Evolutionary conservation across 1,140 invertebrate genomes (phyloP).

Genomic region (Leptopilina boulardi): DNA sequence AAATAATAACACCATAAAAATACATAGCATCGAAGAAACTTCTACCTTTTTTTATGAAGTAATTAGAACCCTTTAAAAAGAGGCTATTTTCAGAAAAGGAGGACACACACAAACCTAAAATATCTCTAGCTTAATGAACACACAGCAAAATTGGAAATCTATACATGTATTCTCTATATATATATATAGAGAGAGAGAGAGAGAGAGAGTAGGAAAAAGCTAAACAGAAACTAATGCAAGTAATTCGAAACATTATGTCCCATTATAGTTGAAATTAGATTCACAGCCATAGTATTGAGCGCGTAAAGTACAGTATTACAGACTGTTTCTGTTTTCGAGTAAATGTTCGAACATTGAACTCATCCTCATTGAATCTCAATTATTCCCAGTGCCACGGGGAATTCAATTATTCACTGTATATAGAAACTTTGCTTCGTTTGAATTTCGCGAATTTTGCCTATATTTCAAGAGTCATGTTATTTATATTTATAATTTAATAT

Average conservation of each 20-base stretch:
- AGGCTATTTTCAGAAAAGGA: too few species aligned
- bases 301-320: neutral
- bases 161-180: neutral
- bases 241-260: conserved; percentile 8
- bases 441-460: neutral
- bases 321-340: conserved; percentile 6
- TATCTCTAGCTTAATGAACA: too few species aligned
- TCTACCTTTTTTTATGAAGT: too few species aligned
- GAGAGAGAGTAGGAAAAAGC: conserved; percentile 1
- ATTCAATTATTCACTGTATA: conserved; percentile 12
- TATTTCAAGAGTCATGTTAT: neutral
- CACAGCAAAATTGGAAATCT: too few species aligned
- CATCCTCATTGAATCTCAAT: conserved; percentile 28
- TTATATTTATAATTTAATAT: neutral
- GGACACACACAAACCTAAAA: too few species aligned
- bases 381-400: neutral
- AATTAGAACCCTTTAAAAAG: too few species aligned
- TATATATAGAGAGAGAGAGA: too few species aligned
- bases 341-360: conserved; percentile 30
- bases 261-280: conserved; percentile 1
- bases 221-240: neutral
- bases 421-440: conserved; percentile 18
- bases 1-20: too few species aligned
- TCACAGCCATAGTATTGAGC: neutral
- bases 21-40: too few species aligned